Base-by-base conservation (phyloP, 2,113 vertebrate species). In the Terrapene triunguis region DNA sequence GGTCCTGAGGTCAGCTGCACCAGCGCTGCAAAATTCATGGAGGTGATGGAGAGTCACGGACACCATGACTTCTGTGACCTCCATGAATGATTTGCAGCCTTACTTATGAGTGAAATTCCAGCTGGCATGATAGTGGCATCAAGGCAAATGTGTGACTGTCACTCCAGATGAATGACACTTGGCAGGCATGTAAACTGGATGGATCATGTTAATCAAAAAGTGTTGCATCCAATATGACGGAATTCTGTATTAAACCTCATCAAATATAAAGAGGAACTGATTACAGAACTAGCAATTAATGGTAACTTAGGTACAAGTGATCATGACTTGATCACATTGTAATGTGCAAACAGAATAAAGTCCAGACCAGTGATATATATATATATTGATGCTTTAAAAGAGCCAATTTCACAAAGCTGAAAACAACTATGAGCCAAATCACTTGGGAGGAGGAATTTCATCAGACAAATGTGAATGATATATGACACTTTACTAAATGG, bases 101-200 rank as follows among this genome's bases (percentile, higher is more conserved):
- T 95, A 87, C 93, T 96, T 97, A 27, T 80, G 51, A 72, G 55
- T 82, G 78, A 82, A 93, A 94, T 95, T 96, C 87, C 62, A 89
- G 1, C 0, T 92, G 92, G 89, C 84, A 42, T 78, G 82, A 96
- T 85, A 96, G 89, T 89, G 94, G 85, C 22, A 24, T 82, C 84
- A 69, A 21, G n/a, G 35, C 65, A 38, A 69, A 89, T 83, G 48
- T 93, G 57, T 89, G 25, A 76, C 87, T 72, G 25, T 92, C 94
- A 84, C 74, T 84, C 93, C 72, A 84, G 62, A 62, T 87, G 94
- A 80, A 85, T 87, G 84, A 88, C 29, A 51, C 82, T 82, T 95
- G 89, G 87, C 88, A 95, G 69, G 84, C 93, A 17, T 5, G 54
- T 89, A 47, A 44, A 87, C 84, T 3, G 3, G 76, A 82, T 94